Base-by-base conservation (phyloP, 2,797 vertebrate species). In the Crenuchus spilurus region DNA sequence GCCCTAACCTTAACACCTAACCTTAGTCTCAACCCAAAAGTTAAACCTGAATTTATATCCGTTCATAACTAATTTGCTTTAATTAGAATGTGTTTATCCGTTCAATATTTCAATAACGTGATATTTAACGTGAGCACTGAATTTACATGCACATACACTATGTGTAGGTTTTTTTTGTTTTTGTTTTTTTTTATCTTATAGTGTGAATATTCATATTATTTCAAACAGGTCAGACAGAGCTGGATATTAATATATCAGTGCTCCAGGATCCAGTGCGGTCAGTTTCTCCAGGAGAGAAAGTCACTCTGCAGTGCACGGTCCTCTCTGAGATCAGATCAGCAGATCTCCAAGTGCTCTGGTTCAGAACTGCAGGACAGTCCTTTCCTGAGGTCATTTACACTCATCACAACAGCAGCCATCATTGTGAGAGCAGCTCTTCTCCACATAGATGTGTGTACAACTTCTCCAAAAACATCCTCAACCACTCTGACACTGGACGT, bases 321-420 rank as follows among this genome's bases (percentile, higher is more conserved):
- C 39, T 42, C 39, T 42, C 39, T 42, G 39, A 42, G 39, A 42
- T 42, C 39, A 14, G 13, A 14, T 9, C 39, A 54, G 18, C 30
- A 46, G 58, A 72, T 11, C 64, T 75, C 42, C 58, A 4, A 39
- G 65, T 79, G 68, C 70, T 79, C 68, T 78, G 76, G 76, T 74
- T 78, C 76, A 63, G 41, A 78, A 28, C 77, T 18, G 31, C 70
- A 48, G 61, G n/a, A 67, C 58, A 58, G 60, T 33, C 76, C 49
- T 35, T 46, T 77, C 55, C 57, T 37, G 31, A 61, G 22, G 22
- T 61, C 57, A 61, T 61, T 24, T 61, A 52, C 54, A 31, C 30
- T 31, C 30, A 70, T 55, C 31, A 48, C 26, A 61, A 74, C 69
- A 57, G 57, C 16, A 66, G 52, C 41, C 42, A 39, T 52, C 52